phyloP scores from a whole-genome alignment of 1,140 invertebrate genomes.

The Doryteuthis pealeii region DNA sequence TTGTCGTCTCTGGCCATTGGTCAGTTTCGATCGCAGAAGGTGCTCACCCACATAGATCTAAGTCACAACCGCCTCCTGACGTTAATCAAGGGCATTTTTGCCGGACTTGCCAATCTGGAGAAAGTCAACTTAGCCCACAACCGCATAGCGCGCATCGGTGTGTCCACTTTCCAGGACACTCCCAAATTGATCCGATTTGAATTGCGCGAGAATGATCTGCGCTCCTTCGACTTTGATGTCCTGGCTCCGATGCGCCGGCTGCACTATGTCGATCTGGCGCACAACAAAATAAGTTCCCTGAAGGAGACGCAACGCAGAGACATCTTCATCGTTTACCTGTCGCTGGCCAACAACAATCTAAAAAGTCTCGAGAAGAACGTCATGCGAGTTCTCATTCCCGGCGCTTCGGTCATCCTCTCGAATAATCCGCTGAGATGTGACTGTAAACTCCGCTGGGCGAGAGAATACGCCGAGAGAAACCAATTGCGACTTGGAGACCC shows the following conservation, averaged over 20 bases:
- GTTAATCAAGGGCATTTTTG: conserved; percentile 21
- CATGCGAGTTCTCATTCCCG: conserved; percentile 14
- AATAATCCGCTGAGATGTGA: conserved; percentile 32
- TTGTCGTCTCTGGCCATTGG: conserved; percentile 18
- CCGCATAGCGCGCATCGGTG: conserved; percentile 15
- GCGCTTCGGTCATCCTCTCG: conserved; percentile 15
- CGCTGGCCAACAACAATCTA: conserved; percentile 24
- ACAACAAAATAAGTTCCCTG: conserved; percentile 14
- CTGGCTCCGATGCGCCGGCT: conserved; percentile 17
- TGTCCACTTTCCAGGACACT: conserved; percentile 17
- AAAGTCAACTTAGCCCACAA: conserved; percentile 25
- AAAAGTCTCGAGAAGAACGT: conserved; percentile 17
- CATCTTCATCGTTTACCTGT: conserved; percentile 14
- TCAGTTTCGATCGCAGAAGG: conserved; percentile 22
- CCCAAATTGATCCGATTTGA: conserved; percentile 19
- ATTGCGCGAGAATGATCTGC: conserved; percentile 23
- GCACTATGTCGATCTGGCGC: conserved; percentile 18
- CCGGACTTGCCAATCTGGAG: conserved; percentile 20
- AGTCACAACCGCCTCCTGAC: conserved; percentile 24
- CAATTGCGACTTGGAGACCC: not conserved
- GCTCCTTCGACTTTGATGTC: conserved; percentile 17
- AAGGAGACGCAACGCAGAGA: conserved; percentile 10
- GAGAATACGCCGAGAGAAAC: not conserved
- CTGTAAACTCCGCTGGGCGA: conserved; percentile 26
- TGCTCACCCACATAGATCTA: conserved; percentile 21